phyloP scores from a whole-genome alignment of 2,797 vertebrate genomes.

The Typhlichthys subterraneus region DNA sequence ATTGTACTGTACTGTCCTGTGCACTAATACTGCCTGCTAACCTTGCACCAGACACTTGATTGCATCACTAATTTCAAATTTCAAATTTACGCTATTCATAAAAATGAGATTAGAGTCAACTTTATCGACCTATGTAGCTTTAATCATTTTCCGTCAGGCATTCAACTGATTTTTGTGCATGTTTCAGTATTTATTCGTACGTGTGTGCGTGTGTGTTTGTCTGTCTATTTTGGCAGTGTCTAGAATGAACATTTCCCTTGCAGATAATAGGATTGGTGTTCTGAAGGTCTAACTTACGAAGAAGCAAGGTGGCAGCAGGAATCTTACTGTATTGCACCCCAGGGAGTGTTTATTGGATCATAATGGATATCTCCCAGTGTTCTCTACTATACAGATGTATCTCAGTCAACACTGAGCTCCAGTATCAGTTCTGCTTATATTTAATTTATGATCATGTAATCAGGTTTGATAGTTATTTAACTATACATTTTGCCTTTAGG shows the following conservation, averaged over 20 bases:
- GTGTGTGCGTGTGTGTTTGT: slow-evolving; percentile 5
- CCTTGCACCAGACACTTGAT: slow-evolving; percentile 11
- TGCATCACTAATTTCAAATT: slow-evolving; percentile 18
- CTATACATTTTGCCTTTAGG: no score
- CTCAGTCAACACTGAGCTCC: not conserved
- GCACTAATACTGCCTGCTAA: no score
- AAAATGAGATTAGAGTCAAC: slow-evolving; percentile 23
- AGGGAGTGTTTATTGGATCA: slow-evolving; percentile 58
- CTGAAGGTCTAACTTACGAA: slow-evolving; percentile 27
- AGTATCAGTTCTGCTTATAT: no score
- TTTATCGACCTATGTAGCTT: slow-evolving; percentile 42
- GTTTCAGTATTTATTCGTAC: slow-evolving; percentile 12
- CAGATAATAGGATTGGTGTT: slow-evolving; percentile 43
- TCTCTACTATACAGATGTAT: not conserved
- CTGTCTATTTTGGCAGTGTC: slow-evolving; percentile 22
- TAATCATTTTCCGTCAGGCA: slow-evolving; percentile 39
- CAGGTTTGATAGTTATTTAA: no score
- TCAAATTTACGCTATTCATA: slow-evolving; percentile 20
- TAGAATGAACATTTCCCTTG: slow-evolving; percentile 36
- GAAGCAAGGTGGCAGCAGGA: slow-evolving; percentile 40
- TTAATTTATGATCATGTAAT: no score
- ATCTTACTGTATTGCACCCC: slow-evolving; percentile 33
- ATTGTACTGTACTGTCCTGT: no score
- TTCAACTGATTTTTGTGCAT: slow-evolving; percentile 48
- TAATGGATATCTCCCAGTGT: slow-evolving; percentile 2